A percentile compares a stretch with the other conserved stretches of the same genome.
Evolutionary conservation across 2,888 invertebrate genomes (phyloP).

Genomic region (Laspeyria flexula): DNA sequence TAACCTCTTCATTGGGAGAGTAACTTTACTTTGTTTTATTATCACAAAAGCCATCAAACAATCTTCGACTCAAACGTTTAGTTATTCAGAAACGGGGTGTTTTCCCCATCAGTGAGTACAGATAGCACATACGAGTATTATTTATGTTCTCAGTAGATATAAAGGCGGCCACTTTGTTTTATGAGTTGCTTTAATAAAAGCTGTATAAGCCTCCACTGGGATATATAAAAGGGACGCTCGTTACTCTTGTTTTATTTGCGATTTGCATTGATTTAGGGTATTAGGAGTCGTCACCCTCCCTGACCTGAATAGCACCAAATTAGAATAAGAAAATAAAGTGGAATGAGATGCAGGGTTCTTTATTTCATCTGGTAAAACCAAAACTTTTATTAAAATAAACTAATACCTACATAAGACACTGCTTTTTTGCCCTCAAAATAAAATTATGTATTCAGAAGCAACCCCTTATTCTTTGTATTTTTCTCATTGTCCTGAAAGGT

Average conservation of each 20-base stretch:
- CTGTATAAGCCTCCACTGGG: constrained; percentile 7
- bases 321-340: neutral
- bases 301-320: constrained; percentile 1
- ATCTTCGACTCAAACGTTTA: neutral
- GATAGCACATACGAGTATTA: neutral
- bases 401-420: too few species aligned
- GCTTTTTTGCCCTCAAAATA: too few species aligned
- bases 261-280: constrained; percentile 24
- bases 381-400: too few species aligned
- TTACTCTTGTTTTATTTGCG: constrained; percentile 26
- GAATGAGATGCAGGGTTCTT: neutral
- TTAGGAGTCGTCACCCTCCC: neutral
- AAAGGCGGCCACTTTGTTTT: constrained; percentile 42
- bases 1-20: too few species aligned
- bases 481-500: too few species aligned
- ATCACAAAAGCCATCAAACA: too few species aligned
- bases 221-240: constrained; percentile 22
- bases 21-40: too few species aligned
- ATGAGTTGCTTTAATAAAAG: constrained; percentile 32
- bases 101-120: neutral
- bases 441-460: too few species aligned
- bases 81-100: neutral
- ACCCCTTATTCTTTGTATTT: too few species aligned
- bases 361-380: neutral
- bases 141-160: constrained; percentile 24